Evolutionary conservation across 1,140 invertebrate species (phyloP).

Genomic region (Liolophura sinensis): DNA sequence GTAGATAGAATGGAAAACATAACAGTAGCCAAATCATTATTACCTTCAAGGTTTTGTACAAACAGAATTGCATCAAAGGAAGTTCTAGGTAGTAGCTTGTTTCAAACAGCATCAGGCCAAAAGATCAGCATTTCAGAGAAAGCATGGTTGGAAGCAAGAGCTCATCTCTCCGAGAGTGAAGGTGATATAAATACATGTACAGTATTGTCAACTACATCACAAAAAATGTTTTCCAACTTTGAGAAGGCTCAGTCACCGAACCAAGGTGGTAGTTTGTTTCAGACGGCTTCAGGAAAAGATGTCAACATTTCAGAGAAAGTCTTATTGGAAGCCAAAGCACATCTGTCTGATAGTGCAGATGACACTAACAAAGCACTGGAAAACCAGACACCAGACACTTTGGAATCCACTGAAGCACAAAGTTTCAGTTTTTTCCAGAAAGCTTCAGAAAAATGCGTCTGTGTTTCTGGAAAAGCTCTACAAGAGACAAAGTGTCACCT

Average conservation of each 20-base stretch:
- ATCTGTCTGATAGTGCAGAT: too few relatives aligned
- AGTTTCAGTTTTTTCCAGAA: slow-evolving; percentile 8
- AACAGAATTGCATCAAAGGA: not conserved
- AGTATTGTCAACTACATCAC: not conserved
- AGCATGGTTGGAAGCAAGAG: slow-evolving; percentile 11
- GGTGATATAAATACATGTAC: slow-evolving; percentile 34
- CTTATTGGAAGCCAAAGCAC: too few relatives aligned
- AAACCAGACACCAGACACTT: too few relatives aligned
- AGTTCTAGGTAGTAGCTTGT: slow-evolving; percentile 4
- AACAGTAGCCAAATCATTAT: not conserved
- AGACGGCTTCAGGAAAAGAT: too few relatives aligned
- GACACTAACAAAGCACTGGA: too few relatives aligned
- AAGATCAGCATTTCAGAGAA: slow-evolving; percentile 12
- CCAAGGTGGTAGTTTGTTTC: slow-evolving; percentile 1
- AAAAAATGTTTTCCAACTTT: not conserved
- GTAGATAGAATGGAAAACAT: not conserved
- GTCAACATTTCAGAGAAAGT: too few relatives aligned
- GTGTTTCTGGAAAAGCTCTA: too few relatives aligned
- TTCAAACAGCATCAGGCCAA: slow-evolving; percentile 14
- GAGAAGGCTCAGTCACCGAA: not conserved
- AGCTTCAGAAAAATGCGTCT: not conserved
- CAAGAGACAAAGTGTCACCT: too few relatives aligned
- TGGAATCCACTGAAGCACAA: not conserved
- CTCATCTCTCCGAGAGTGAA: slow-evolving; percentile 58
- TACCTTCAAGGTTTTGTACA: not conserved